Percentiles rank a stretch among this genome's conserved stretches.
These are phyloP conservation scores for Ceratosolen fusciceps DNA, from an alignment of 1,140 invertebrate genomes.

Conservation along the genomic window DNA sequence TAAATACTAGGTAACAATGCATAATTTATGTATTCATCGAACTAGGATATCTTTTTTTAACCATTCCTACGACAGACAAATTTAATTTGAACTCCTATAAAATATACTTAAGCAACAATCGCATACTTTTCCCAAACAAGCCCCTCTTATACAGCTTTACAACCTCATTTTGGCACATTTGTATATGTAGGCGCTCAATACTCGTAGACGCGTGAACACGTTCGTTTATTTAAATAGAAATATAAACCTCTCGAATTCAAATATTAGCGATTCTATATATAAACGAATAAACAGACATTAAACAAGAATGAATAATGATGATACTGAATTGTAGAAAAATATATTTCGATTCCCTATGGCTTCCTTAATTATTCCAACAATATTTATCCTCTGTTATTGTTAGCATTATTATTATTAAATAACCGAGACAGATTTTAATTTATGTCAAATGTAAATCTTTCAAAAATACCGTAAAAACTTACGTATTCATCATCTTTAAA, in stretches of 20 bases:
- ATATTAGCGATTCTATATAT: too few species aligned
- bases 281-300: too few species aligned
- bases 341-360: too few species aligned
- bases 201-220: neutral
- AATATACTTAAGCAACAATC: neutral
- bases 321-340: neutral
- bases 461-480: too few species aligned
- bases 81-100: neutral
- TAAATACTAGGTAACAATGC: too few species aligned
- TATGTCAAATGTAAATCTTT: neutral
- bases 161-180: conserved; percentile 48
- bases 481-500: too few species aligned
- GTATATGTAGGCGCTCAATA: conserved; percentile 21
- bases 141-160: neutral
- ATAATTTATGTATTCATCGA: too few species aligned
- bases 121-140: conserved; percentile 13
- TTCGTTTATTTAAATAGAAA: neutral
- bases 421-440: neutral
- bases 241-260: too few species aligned
- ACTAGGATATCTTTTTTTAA: too few species aligned
- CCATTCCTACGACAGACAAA: too few species aligned
- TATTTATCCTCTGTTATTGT: too few species aligned
- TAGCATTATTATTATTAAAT: neutral
- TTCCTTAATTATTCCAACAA: too few species aligned
- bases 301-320: neutral